Percentiles rank a stretch among this genome's conserved stretches.
Evolutionary conservation across 2,888 invertebrate species (phyloP).

Genomic region (Sphinx pinastri): DNA sequence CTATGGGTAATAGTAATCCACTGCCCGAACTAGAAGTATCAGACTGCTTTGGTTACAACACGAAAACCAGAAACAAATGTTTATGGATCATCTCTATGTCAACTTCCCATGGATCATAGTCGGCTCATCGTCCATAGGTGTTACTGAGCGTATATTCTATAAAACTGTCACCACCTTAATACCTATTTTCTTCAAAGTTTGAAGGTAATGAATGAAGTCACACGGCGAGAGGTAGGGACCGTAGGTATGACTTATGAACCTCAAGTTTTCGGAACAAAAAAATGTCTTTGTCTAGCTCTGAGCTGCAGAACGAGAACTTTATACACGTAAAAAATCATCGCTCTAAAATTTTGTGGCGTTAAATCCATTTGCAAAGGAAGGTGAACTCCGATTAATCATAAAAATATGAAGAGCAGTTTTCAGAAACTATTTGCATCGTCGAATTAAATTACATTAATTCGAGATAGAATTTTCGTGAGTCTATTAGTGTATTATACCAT

Average conservation of each 20-base stretch:
- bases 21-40: too few relatives aligned
- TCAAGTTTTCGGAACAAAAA: neutral
- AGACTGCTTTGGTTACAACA: too few relatives aligned
- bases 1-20: too few relatives aligned
- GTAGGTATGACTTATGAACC: neutral
- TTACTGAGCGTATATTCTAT: too few relatives aligned
- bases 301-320: conserved; percentile 1
- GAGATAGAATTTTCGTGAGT: neutral
- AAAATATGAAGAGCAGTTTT: conserved; percentile 1
- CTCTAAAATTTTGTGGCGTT: neutral
- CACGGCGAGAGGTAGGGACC: neutral
- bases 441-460: neutral
- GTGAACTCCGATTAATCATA: conserved; percentile 8
- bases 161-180: neutral
- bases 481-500: too few relatives aligned
- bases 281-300: conserved; percentile 2
- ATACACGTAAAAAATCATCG: neutral
- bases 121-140: too few relatives aligned
- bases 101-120: too few relatives aligned
- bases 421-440: neutral
- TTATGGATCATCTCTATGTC: too few relatives aligned
- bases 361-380: neutral
- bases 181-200: neutral
- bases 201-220: neutral
- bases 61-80: too few relatives aligned